phyloP scores from a whole-genome alignment of 2,888 invertebrate genomes.

The Aquatica leii region DNA sequence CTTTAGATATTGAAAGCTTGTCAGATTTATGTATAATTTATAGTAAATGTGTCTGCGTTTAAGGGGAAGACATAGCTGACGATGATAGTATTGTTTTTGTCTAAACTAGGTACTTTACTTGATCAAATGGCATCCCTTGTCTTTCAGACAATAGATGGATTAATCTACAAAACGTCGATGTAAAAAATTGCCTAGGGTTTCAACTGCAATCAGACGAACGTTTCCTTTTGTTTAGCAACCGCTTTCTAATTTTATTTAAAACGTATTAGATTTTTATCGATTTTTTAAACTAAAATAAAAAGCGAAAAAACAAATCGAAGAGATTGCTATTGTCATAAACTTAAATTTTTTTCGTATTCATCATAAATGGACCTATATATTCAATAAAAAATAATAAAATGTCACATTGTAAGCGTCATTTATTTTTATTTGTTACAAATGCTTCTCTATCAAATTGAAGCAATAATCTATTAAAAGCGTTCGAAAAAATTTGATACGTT shows the following conservation, averaged over 20 bases:
- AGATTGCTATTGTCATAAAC: slow-evolving; percentile 4
- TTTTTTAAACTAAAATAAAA: background rate
- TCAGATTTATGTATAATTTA: slow-evolving; percentile 16
- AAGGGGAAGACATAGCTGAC: background rate
- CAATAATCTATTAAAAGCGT: too few species aligned
- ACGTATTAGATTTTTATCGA: background rate
- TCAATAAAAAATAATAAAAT: slow-evolving; percentile 29
- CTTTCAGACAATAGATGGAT: slow-evolving; percentile 31
- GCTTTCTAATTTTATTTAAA: slow-evolving; percentile 22
- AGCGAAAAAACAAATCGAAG: slow-evolving; percentile 12
- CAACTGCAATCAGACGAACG: slow-evolving; percentile 24
- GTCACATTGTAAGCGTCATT: slow-evolving; percentile 25
- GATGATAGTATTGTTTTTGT: slow-evolving; percentile 19
- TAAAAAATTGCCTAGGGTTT: slow-evolving; percentile 18
- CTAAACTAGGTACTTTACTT: slow-evolving; percentile 26
- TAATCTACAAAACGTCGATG: slow-evolving; percentile 19
- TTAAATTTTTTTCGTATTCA: slow-evolving; percentile 28
- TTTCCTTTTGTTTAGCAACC: slow-evolving; percentile 25
- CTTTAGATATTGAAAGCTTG: slow-evolving; percentile 9
- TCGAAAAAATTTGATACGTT: too few species aligned
- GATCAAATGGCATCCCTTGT: slow-evolving; percentile 27
- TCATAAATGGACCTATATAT: slow-evolving; percentile 24
- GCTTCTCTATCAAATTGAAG: too few species aligned
- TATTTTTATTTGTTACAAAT: slow-evolving; percentile 18
- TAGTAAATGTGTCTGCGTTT: slow-evolving; percentile 14